Evolutionary conservation across 2,797 vertebrate species (phyloP).

Genomic region (Crenichthys baileyi): DNA sequence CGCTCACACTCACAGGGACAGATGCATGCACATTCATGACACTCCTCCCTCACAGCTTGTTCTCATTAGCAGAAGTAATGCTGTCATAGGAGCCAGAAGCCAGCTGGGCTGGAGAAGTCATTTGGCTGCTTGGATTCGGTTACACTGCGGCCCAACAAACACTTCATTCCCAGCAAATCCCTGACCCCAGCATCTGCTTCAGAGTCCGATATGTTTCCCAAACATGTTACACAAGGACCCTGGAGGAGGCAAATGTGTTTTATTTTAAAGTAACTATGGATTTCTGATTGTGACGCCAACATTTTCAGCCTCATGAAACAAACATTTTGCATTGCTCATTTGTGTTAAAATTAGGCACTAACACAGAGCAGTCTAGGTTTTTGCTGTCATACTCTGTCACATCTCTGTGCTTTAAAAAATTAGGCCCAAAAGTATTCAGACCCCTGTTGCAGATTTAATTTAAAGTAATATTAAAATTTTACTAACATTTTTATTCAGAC

Average conservation of each 20-base stretch:
- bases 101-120: slow-evolving; percentile 68
- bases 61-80: slow-evolving; percentile 65
- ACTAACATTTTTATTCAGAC: not conserved
- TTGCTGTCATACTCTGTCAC: too few species aligned
- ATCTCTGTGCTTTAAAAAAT: not conserved
- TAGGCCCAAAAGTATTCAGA: not conserved
- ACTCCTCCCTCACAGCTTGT: slow-evolving; percentile 54
- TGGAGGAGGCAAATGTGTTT: slow-evolving; percentile 6
- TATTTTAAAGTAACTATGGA: slow-evolving; percentile 15
- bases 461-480: not conserved
- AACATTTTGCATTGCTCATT: not conserved
- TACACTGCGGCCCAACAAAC: slow-evolving; percentile 68
- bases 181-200: slow-evolving; percentile 56
- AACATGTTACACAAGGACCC: slow-evolving; percentile 49
- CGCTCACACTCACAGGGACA: slow-evolving; percentile 16
- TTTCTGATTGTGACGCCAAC: slow-evolving; percentile 13
- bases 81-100: slow-evolving; percentile 63
- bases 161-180: slow-evolving; percentile 63
- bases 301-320: not conserved
- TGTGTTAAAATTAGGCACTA: slow-evolving; percentile 3
- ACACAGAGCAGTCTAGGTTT: not conserved
- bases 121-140: slow-evolving; percentile 64
- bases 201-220: slow-evolving; percentile 57
- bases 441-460: not conserved
- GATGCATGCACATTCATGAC: slow-evolving; percentile 23